Base-by-base conservation (phyloP, 2,797 vertebrate genomes). In the Hybognathus amarus region DNA sequence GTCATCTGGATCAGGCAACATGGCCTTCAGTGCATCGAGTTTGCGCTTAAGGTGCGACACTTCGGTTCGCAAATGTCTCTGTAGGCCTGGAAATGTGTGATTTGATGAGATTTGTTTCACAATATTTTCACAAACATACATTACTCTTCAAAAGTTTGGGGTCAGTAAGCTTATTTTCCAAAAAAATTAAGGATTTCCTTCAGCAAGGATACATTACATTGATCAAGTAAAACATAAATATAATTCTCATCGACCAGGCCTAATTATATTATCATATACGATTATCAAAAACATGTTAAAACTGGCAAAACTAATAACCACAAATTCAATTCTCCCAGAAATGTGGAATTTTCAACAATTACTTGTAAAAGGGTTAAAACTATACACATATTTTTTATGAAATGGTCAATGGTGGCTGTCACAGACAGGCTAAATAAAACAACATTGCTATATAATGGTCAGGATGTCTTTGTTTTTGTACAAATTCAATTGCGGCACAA, bases 11-110 rank as follows among this genome's bases (percentile, higher is more conserved):
- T 98, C 97, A 0, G 98, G 98, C 42, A 99, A 92, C 0, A 93
- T 96, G 1, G 95, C 88, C 85, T 99, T 99, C 80, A 99, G 82
- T 59, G 95, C 90, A 91, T 99, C 98, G 50, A 99, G 93, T 80
- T 99, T 99, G n/a, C 98, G 97, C 92, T 99, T 99, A 20, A 99
- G 95, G 83, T 98, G 97, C 80, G 93, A 95, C 78, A 99, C 98
- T 22, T n/a, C 98, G 91, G 85, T 99, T 99, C 2, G 98, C 98
- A 52, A 99, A 99, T 0, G 98, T 98, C 92, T 99, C 97, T n/a
- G 52, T 99, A 99, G 7, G 98, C 98, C 98, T 99, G 15, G 22
- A 69, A n/a, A 45, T 15, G 9, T 45, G 78, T 12, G 20, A 61
- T 59, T 56, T 66, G 1, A 42, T 67, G 18, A 76, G 33, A 15